These are phyloP conservation scores for Xiphophorus birchmanni DNA, from an alignment of 2,797 vertebrate genomes.

Conservation along the genomic window DNA sequence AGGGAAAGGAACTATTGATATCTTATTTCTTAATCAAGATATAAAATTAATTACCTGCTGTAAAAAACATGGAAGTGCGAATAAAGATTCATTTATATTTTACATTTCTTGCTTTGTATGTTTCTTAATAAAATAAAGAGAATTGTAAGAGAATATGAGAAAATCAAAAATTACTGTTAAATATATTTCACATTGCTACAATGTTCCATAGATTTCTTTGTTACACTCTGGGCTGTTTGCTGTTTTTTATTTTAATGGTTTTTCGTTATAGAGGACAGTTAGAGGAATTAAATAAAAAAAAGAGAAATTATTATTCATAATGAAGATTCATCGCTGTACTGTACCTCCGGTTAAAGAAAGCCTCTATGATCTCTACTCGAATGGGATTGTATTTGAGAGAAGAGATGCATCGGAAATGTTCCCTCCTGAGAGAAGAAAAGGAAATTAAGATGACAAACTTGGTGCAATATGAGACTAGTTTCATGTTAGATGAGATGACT, in stretches of 20 bases:
- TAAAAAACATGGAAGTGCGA: background rate
- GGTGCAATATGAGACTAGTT: background rate
- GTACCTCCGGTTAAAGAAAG: conserved; percentile 93
- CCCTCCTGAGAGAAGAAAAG: conserved; percentile 76
- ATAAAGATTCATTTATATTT: background rate
- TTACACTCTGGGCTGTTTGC: background rate
- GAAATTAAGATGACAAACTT: conserved; percentile 15
- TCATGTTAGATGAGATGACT: background rate
- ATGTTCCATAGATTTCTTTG: background rate
- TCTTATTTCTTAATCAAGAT: background rate
- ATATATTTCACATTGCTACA: background rate
- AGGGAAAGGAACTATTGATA: background rate
- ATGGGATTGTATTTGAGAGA: conserved; percentile 93
- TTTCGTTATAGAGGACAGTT: background rate
- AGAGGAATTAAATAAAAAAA: too few relatives aligned
- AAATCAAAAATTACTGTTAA: background rate
- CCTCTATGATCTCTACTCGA: conserved; percentile 87
- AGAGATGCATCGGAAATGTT: conserved; percentile 84
- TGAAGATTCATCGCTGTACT: background rate
- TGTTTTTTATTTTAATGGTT: background rate
- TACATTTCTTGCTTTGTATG: background rate
- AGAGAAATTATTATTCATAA: too few relatives aligned
- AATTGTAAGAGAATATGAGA: background rate
- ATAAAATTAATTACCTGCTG: background rate
- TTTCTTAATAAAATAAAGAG: background rate